phyloP scores from a whole-genome alignment of 2,113 vertebrate species.

The Colistium nudipinnis region DNA sequence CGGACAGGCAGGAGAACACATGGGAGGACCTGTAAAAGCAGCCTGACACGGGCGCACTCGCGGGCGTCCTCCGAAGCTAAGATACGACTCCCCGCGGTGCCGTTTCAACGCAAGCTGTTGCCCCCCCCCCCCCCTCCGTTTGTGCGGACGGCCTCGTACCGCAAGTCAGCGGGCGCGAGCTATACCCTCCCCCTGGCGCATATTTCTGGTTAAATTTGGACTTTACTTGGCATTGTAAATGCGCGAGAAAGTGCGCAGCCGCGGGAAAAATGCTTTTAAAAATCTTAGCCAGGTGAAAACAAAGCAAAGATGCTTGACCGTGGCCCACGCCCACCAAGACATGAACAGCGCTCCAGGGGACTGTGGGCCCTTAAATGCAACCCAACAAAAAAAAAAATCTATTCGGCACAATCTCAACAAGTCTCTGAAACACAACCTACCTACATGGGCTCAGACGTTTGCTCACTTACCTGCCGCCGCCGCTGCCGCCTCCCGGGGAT shows the following conservation, averaged over 20 bases:
- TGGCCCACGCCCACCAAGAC: background rate
- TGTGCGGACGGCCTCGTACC: slow-evolving; percentile 52
- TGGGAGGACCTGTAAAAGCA: slow-evolving; percentile 72
- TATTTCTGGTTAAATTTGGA: background rate
- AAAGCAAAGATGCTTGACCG: background rate
- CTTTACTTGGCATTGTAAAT: background rate
- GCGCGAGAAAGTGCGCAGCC: background rate
- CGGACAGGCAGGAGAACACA: slow-evolving; percentile 74
- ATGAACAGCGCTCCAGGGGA: background rate
- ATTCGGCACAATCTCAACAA: slow-evolving; percentile 9
- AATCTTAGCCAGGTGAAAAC: background rate
- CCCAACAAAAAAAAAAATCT: slow-evolving; percentile 19
- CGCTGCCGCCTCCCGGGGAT: slow-evolving; percentile 31
- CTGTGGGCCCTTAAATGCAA: background rate
- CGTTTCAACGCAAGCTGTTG: slow-evolving; percentile 70
- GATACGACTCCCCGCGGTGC: slow-evolving; percentile 67
- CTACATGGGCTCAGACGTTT: slow-evolving; percentile 24
- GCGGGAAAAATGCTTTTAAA: background rate
- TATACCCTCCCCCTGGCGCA: slow-evolving; percentile 1
- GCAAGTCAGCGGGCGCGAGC: slow-evolving; percentile 26
- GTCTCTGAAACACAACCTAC: slow-evolving; percentile 22
- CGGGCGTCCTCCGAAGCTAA: slow-evolving; percentile 61
- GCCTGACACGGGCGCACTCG: slow-evolving; percentile 51
- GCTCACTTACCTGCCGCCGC: slow-evolving; percentile 66
- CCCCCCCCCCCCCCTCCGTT: too few species aligned